Evolutionary conservation across 1,140 invertebrate genomes (phyloP).

Genomic region (Dendrolimus punctatus): DNA sequence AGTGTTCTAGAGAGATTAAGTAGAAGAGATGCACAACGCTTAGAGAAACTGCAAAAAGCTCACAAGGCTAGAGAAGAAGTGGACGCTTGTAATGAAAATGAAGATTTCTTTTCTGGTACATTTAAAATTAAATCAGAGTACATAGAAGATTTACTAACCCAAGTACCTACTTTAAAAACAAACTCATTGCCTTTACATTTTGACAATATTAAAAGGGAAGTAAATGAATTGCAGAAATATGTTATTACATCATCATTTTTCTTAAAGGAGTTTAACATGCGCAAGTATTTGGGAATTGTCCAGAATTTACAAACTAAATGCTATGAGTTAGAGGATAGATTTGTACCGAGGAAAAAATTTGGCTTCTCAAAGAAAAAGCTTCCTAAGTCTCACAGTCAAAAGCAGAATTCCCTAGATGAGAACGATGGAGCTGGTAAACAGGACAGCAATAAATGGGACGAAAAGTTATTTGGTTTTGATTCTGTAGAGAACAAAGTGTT

Average conservation of each 20-base stretch:
- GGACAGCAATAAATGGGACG: slow-evolving; percentile 68
- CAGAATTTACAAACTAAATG: slow-evolving; percentile 80
- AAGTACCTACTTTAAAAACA: slow-evolving; percentile 63
- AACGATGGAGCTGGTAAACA: slow-evolving; percentile 56
- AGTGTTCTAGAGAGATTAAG: slow-evolving; percentile 63
- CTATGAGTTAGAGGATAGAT: slow-evolving; percentile 80
- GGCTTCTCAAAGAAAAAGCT: slow-evolving; percentile 86
- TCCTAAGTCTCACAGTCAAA: slow-evolving; percentile 66
- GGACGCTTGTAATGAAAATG: slow-evolving; percentile 63
- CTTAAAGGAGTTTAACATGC: slow-evolving; percentile 85
- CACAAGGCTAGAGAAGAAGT: slow-evolving; percentile 66
- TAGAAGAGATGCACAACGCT: slow-evolving; percentile 62
- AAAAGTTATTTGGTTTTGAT: slow-evolving; percentile 75
- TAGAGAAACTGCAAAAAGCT: slow-evolving; percentile 66
- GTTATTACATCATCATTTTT: slow-evolving; percentile 88
- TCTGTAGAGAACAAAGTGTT: slow-evolving; percentile 78
- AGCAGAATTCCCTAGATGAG: slow-evolving; percentile 54
- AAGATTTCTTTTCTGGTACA: slow-evolving; percentile 59
- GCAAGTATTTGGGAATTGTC: slow-evolving; percentile 84
- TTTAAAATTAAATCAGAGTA: slow-evolving; percentile 66
- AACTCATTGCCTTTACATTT: slow-evolving; percentile 77
- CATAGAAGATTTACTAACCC: slow-evolving; percentile 51
- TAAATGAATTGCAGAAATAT: slow-evolving; percentile 86
- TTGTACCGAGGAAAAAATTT: slow-evolving; percentile 94
- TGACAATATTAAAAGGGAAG: slow-evolving; percentile 79